Evolutionary conservation across 1,140 invertebrate species (phyloP).

Genomic region (Drosophila melanica): DNA sequence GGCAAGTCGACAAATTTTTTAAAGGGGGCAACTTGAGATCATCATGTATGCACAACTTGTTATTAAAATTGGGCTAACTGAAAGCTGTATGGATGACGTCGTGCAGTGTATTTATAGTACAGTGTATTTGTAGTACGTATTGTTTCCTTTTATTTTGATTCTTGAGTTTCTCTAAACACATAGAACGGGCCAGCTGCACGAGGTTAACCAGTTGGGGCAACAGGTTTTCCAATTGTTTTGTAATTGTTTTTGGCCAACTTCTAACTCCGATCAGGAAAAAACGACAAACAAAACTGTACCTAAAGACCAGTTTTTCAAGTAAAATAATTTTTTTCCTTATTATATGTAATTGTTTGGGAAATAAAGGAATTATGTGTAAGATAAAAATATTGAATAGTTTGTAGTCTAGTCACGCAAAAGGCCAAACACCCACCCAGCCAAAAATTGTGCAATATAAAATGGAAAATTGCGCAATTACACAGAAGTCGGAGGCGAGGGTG

Average conservation of each 20-base stretch:
- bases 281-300: slow-evolving; percentile 14
- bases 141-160: slow-evolving; percentile 56
- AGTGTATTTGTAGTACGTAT: slow-evolving; percentile 1
- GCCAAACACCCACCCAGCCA: slow-evolving; percentile 23
- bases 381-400: slow-evolving; percentile 17
- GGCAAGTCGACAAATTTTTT: slow-evolving; percentile 18
- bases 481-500: slow-evolving; percentile 5
- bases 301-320: slow-evolving; percentile 24
- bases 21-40: slow-evolving; percentile 42
- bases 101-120: not conserved
- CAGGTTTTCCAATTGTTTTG: slow-evolving; percentile 65
- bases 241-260: slow-evolving; percentile 52
- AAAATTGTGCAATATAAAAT: slow-evolving; percentile 49
- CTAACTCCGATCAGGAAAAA: slow-evolving; percentile 23
- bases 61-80: slow-evolving; percentile 58
- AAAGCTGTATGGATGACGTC: slow-evolving; percentile 27
- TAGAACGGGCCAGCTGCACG: slow-evolving; percentile 22
- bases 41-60: slow-evolving; percentile 63
- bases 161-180: slow-evolving; percentile 13
- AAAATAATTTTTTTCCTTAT: not conserved
- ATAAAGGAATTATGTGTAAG: not conserved
- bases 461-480: slow-evolving; percentile 54
- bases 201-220: slow-evolving; percentile 50
- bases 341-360: slow-evolving; percentile 10
- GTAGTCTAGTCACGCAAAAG: slow-evolving; percentile 48